Percentiles rank a stretch among this genome's conserved stretches.
Conservation (phyloP, 2,113 vertebrate genomes). For the Cercopithecus mona region DNA sequence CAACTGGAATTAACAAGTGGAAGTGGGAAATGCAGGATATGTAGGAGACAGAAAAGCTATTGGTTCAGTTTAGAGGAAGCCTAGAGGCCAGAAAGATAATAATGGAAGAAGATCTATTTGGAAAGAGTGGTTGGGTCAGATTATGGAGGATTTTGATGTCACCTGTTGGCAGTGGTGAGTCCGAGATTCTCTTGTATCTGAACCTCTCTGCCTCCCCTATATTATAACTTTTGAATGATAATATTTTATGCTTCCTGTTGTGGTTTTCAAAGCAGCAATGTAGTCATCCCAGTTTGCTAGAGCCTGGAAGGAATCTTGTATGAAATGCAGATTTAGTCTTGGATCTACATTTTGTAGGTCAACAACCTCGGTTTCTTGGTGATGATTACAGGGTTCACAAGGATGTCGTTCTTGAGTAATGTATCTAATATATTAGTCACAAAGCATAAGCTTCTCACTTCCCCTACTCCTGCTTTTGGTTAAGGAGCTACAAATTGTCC, state of each 20-base stretch:
- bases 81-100: neutral
- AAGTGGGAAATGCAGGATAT: neutral
- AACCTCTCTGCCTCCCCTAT: neutral
- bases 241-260: conserved; percentile 5
- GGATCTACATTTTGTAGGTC: conserved; percentile 69
- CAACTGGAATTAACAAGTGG: neutral
- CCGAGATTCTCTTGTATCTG: neutral
- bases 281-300: conserved; percentile 14
- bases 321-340: conserved; percentile 69
- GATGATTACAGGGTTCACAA: conserved; percentile 49
- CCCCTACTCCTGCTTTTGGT: neutral
- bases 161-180: neutral
- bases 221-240: neutral
- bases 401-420: conserved; percentile 59
- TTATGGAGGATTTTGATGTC: neutral
- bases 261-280: neutral
- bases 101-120: neutral
- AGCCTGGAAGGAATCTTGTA: conserved; percentile 36
- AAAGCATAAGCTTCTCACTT: neutral
- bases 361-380: conserved; percentile 40
- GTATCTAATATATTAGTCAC: conserved; percentile 32
- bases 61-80: neutral
- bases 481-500: neutral
- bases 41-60: neutral
- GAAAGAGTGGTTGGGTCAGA: neutral